Conservation (phyloP, 2,797 vertebrate genomes). For the Bovichtus variegatus region DNA sequence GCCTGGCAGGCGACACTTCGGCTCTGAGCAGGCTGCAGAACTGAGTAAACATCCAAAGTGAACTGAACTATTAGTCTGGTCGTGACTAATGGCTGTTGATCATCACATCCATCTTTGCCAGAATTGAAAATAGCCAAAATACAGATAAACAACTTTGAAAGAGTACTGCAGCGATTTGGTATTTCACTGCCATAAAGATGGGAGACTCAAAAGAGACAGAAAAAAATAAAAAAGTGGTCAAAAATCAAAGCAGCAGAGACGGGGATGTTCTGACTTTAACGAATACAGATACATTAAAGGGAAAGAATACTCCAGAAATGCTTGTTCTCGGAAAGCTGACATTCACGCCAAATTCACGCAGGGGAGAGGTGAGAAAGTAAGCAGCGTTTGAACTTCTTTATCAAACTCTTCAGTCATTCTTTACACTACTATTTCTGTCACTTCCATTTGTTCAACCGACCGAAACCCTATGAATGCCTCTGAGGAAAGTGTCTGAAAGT, state of each 20-base stretch:
- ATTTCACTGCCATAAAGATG: neutral
- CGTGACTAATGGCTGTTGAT: constrained; percentile 52
- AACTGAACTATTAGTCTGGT: constrained; percentile 43
- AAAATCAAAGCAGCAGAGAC: constrained; percentile 12
- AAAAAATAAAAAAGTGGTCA: neutral
- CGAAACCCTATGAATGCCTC: too few species aligned
- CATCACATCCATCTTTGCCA: constrained; percentile 41
- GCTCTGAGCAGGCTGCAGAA: constrained; percentile 48
- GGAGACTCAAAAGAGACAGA: neutral
- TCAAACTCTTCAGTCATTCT: too few species aligned
- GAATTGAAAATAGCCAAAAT: constrained; percentile 3
- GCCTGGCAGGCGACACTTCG: constrained; percentile 35
- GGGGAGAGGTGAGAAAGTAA: too few species aligned
- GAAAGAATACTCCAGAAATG: neutral
- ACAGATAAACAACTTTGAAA: constrained; percentile 37
- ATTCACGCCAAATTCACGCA: too few species aligned
- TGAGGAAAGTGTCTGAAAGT: too few species aligned
- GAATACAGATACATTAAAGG: constrained; percentile 5
- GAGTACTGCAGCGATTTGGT: neutral
- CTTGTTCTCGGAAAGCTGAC: too few species aligned
- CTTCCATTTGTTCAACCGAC: too few species aligned
- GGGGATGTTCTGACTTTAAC: neutral
- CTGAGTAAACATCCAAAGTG: constrained; percentile 50
- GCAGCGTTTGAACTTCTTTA: too few species aligned
- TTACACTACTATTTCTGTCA: too few species aligned